Evolutionary conservation across 1,140 invertebrate genomes (phyloP), one percentile per base, ranked within the genome.

Genomic region (Hyposmocoma kahamanoa): DNA sequence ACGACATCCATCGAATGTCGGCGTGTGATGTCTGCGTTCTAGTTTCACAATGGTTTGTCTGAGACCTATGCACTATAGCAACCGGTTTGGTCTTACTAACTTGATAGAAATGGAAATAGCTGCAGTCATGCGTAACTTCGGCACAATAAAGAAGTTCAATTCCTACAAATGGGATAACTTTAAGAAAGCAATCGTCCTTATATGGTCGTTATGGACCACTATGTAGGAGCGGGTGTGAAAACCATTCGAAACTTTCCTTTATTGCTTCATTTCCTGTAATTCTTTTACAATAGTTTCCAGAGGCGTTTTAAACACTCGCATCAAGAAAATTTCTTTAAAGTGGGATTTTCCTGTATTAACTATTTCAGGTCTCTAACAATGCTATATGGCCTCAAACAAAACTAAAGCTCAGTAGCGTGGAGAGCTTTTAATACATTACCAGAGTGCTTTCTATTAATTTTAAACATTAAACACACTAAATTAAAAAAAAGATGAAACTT

Each of bases 161-260:
- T 76, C 69, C 59, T 74, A 75, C 73, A 81, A 81, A 81, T 81
- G 75, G 77, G 73, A 72, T 72, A 81, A 81, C 71, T 79, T 81
- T 78, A 73, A 74, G 75, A 75, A 82, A 82, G 77, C 77, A 82
- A 82, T 82, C 72, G 73, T 67, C 75, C 75, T 79, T 82, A 82
- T 79, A 79, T 82, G 77, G 75, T 75, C 77, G 77, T 79, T 79
- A 77, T 69, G 65, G 72, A 73, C 67, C 71, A 72, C 71, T 78
- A 75, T 59, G 62, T 59, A 67, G 65, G 59, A 62, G 66, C 65
- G 57, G 53, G 75, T 69, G 75, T 69, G 73, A 77, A 72, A 77
- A 68, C 66, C 76, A 67, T 80, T 72, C 51, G 47, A 73, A 81
- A 81, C 47, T 81, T 81, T 67, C 72, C 63, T 73, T 71, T 81